Evolutionary conservation across 2,888 invertebrate species (phyloP).

Genomic region (Hemicrepidius hirtus): DNA sequence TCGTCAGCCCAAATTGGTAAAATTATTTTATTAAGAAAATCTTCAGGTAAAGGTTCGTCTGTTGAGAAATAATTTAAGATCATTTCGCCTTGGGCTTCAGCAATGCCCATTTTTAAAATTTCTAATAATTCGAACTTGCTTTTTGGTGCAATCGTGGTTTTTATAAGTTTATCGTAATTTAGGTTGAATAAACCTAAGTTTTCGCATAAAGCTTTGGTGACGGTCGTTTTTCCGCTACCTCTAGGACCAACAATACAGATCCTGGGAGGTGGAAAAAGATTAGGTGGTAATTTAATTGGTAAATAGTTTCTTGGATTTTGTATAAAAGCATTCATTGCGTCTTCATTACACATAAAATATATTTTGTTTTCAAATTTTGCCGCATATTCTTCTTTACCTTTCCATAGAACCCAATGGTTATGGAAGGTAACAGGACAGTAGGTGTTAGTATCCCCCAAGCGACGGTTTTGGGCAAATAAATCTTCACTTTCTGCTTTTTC

Average conservation of each 20-base stretch:
- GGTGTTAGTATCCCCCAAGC: slow-evolving; percentile 75
- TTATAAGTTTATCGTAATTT: slow-evolving; percentile 70
- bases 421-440: slow-evolving; percentile 79
- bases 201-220: slow-evolving; percentile 73
- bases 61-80: slow-evolving; percentile 73
- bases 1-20: slow-evolving; percentile 72
- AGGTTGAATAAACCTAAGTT: slow-evolving; percentile 76
- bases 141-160: slow-evolving; percentile 50
- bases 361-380: slow-evolving; percentile 74
- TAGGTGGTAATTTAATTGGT: slow-evolving; percentile 70
- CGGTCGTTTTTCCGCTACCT: slow-evolving; percentile 75
- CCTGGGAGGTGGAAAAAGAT: slow-evolving; percentile 73
- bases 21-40: slow-evolving; percentile 70
- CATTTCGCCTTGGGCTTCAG: slow-evolving; percentile 32
- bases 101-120: slow-evolving; percentile 39
- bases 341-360: slow-evolving; percentile 74
- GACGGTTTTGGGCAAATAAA: slow-evolving; percentile 63
- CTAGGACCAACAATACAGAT: slow-evolving; percentile 76
- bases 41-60: slow-evolving; percentile 72
- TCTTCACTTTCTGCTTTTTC: slow-evolving; percentile 53
- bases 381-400: slow-evolving; percentile 76
- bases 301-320: slow-evolving; percentile 73
- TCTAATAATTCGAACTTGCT: slow-evolving; percentile 49
- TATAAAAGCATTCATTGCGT: slow-evolving; percentile 73
- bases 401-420: slow-evolving; percentile 75